Percentiles rank a stretch among this genome's conserved stretches.
phyloP scores from a whole-genome alignment of 2,888 invertebrate species.

The Scrobipalpa atriplicella region DNA sequence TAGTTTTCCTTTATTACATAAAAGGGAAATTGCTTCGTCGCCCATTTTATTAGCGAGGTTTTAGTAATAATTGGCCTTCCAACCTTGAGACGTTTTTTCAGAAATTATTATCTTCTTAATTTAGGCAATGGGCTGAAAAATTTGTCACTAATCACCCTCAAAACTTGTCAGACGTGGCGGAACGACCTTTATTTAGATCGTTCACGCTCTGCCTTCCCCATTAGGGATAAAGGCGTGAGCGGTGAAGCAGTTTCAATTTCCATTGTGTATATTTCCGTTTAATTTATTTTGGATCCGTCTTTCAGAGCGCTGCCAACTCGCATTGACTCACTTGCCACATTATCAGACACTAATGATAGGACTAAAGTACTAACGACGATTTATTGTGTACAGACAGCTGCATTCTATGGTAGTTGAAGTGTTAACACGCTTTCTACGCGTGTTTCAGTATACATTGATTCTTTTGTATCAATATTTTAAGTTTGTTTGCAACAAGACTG shows the following conservation, averaged over 20 bases:
- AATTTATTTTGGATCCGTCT: constrained; percentile 37
- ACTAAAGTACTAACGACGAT: not conserved
- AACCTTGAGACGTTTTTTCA: no score
- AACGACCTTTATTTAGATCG: no score
- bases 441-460: not conserved
- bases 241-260: not conserved
- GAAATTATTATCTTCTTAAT: no score
- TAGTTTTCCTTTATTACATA: no score
- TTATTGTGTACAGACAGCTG: constrained; percentile 4
- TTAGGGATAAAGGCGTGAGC: no score
- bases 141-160: no score
- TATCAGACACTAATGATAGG: constrained; percentile 25
- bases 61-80: no score
- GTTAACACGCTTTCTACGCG: not conserved
- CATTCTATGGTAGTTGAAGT: not conserved
- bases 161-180: no score
- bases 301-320: constrained; percentile 38
- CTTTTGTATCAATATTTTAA: not conserved
- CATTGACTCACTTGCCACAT: constrained; percentile 40
- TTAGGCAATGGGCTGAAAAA: no score
- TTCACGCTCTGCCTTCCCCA: no score
- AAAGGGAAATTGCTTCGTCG: not conserved
- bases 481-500: not conserved
- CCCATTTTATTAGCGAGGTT: no score
- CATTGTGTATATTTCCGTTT: constrained; percentile 17